Evolutionary conservation across 2,113 vertebrate species (phyloP).

Genomic region (Pangasianodon gigas): DNA sequence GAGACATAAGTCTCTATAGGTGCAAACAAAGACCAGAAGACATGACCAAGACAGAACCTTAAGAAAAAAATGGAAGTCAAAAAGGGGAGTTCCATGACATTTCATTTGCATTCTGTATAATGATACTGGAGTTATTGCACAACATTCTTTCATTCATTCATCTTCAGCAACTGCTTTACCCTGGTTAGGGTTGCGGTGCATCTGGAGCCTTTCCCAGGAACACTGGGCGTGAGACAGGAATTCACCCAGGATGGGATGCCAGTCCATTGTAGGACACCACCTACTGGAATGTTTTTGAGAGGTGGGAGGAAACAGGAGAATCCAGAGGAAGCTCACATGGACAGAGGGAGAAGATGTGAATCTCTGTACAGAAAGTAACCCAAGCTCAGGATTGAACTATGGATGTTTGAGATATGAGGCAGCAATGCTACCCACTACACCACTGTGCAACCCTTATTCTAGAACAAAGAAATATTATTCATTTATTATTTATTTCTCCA

Average conservation of each 20-base stretch:
- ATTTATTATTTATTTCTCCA: background rate
- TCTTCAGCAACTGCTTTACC: background rate
- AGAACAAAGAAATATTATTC: background rate
- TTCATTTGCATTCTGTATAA: constrained; percentile 2
- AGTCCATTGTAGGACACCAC: constrained; percentile 4
- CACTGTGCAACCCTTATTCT: background rate
- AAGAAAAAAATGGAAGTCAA: background rate
- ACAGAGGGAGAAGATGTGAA: background rate
- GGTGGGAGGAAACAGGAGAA: background rate
- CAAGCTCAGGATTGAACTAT: background rate
- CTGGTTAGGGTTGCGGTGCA: background rate
- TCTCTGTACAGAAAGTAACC: background rate
- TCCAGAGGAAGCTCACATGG: background rate
- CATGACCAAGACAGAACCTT: background rate
- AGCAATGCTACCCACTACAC: background rate
- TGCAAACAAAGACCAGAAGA: background rate
- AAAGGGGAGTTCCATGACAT: background rate
- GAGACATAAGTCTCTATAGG: too few species aligned
- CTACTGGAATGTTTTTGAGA: background rate
- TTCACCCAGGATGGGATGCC: background rate
- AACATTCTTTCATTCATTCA: background rate
- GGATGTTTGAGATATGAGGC: background rate
- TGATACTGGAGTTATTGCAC: background rate
- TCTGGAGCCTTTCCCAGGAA: constrained; percentile 10
- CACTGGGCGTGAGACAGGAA: constrained; percentile 3